Base-by-base conservation (phyloP, 2,797 vertebrate genomes). In the Lindbergichthys nudifrons region DNA sequence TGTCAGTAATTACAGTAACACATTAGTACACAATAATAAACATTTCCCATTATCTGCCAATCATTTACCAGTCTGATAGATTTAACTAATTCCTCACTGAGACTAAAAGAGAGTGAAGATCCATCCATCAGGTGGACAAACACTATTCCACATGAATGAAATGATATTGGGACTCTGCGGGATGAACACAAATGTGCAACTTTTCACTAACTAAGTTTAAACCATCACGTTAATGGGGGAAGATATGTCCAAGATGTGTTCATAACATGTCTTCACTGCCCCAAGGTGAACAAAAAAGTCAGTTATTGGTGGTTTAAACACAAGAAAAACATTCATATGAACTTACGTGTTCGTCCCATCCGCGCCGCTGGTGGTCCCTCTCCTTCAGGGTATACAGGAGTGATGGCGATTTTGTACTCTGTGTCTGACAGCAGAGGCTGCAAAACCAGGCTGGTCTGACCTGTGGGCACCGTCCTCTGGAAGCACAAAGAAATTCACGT, bases 401-500 rank as follows among this genome's bases (percentile, higher is more conserved):
- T 97, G 72, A 99, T 65, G 0, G 95, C 91, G 26, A 99, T 91
- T 77, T 96, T 96, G 86, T 99, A 99, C 73, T 97, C 95, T 0
- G 96, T 98, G 70, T 98, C 94, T 0, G 98, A 93, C 42, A 96
- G 94, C 63, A 99, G 93, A 9, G 96, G 89, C 86, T 96, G 97
- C 79, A 99, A 94, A 0, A 97, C 64, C 62, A 98, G 82, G 2
- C 86, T 93, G 73, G 63, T 97, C 91, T 97, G 96, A 12, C 75
- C 92, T 0, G 91, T 87, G 0, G 96, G 95, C 30, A 98, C 96
- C 80, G 95, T 95, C 46, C 95, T 90, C 98, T 99, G 81, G 0
- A 85, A 10, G 4, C 6, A 80, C 3, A 76, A 10, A 62, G 18
- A 68, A 7, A 13, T 5, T 8, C 26, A 32, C 7, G 10, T 3